phyloP scores from a whole-genome alignment of 2,113 vertebrate genomes.

The Mormyrus lacerda region DNA sequence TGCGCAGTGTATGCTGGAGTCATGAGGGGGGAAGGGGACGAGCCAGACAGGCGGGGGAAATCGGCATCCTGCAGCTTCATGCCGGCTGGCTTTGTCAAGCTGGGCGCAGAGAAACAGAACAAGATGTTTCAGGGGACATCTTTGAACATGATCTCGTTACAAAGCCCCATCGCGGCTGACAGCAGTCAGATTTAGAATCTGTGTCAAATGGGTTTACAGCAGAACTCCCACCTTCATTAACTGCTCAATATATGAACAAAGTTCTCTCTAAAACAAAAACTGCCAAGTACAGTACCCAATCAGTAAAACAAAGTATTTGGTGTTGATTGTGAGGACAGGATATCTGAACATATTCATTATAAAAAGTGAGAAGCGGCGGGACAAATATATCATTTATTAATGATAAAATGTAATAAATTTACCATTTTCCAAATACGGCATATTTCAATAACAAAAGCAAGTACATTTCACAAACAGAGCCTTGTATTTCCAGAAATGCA shows the following conservation, averaged over 20 bases:
- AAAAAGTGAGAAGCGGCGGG: background rate
- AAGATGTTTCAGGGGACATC: background rate
- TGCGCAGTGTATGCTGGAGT: constrained; percentile 63
- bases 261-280: background rate
- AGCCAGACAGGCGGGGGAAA: constrained; percentile 78
- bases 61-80: constrained; percentile 84
- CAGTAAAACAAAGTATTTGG: background rate
- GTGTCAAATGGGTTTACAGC: background rate
- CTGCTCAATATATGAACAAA: background rate
- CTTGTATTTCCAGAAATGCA: background rate
- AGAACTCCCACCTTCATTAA: background rate
- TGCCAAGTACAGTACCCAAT: background rate
- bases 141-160: background rate
- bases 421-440: background rate
- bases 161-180: background rate
- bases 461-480: background rate
- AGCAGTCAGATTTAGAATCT: background rate
- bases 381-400: background rate
- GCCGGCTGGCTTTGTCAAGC: constrained; percentile 38
- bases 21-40: constrained; percentile 48
- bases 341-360: background rate
- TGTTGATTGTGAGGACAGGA: background rate
- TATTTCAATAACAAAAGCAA: background rate
- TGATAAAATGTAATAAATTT: background rate
- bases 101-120: constrained; percentile 26